Evolutionary conservation across 1,140 invertebrate genomes (phyloP).

Genomic region (Drosophila trapezifrons): DNA sequence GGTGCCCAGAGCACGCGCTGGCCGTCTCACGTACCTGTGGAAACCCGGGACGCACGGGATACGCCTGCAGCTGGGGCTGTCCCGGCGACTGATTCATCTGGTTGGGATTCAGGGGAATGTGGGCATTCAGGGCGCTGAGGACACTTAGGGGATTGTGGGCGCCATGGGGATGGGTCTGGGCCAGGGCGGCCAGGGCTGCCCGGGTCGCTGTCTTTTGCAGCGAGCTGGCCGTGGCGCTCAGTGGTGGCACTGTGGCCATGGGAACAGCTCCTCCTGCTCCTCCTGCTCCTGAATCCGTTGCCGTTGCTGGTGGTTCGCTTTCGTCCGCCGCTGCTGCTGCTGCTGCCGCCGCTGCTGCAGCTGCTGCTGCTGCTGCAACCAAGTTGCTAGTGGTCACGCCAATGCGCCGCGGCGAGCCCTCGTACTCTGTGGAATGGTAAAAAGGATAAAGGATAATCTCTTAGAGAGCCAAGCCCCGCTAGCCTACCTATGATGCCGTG

Average conservation of each 20-base stretch:
- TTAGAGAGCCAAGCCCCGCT: no score
- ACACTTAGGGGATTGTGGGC: slow-evolving; percentile 16
- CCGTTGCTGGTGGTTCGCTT: slow-evolving; percentile 61
- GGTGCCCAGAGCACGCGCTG: no score
- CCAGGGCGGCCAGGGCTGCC: slow-evolving; percentile 55
- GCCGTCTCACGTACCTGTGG: slow-evolving; percentile 85
- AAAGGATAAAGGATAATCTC: not conserved
- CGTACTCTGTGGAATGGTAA: slow-evolving; percentile 88
- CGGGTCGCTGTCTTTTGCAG: slow-evolving; percentile 64
- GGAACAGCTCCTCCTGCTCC: slow-evolving; percentile 78
- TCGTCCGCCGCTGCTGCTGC: slow-evolving; percentile 54
- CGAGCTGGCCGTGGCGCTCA: slow-evolving; percentile 41
- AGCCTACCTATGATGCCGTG: slow-evolving; percentile 78
- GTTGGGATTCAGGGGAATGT: slow-evolving; percentile 37
- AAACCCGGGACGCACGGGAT: slow-evolving; percentile 89
- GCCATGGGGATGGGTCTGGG: slow-evolving; percentile 39
- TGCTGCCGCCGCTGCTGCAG: slow-evolving; percentile 14
- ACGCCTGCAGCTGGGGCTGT: slow-evolving; percentile 75
- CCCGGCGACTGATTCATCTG: slow-evolving; percentile 28
- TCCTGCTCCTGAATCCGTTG: slow-evolving; percentile 31
- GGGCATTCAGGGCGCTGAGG: slow-evolving; percentile 6
- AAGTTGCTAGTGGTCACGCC: slow-evolving; percentile 84
- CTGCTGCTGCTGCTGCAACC: slow-evolving; percentile 23
- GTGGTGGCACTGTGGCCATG: slow-evolving; percentile 76
- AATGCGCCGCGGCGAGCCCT: slow-evolving; percentile 94